These are phyloP conservation scores for Entosphenus tridentatus DNA, from an alignment of 2,113 vertebrate species.

Conservation along the genomic window DNA sequence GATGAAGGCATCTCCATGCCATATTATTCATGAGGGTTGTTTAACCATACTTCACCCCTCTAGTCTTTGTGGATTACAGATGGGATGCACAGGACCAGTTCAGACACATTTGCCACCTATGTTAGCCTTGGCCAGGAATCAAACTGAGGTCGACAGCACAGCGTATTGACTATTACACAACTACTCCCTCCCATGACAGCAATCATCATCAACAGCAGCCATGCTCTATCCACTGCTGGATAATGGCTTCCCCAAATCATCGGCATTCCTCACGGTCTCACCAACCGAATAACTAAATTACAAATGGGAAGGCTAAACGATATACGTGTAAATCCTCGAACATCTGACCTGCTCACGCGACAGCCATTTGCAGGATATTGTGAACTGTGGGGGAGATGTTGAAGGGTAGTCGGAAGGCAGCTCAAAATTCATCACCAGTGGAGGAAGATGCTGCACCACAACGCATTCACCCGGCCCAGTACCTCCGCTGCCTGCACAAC, in stretches of 20 bases:
- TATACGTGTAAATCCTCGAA: not conserved
- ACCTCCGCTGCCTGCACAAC: no score
- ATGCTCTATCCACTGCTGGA: not conserved
- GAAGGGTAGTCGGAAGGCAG: not conserved
- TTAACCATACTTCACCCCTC: no score
- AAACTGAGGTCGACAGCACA: no score
- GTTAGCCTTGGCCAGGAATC: no score
- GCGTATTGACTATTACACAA: not conserved
- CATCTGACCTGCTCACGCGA: not conserved
- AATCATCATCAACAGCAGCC: not conserved
- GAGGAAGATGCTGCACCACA: slow-evolving; percentile 1
- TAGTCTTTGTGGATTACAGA: no score
- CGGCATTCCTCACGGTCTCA: not conserved
- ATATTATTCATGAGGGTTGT: no score
- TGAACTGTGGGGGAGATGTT: slow-evolving; percentile 1
- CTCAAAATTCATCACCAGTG: slow-evolving; percentile 2
- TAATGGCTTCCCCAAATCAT: not conserved
- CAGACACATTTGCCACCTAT: no score
- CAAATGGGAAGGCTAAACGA: not conserved
- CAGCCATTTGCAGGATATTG: slow-evolving; percentile 3
- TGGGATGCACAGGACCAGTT: no score
- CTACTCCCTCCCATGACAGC: not conserved
- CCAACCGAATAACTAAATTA: not conserved
- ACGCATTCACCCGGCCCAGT: no score
- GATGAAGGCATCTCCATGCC: no score